phyloP scores from a whole-genome alignment of 1,140 invertebrate species.

The Holotrichia oblita region DNA sequence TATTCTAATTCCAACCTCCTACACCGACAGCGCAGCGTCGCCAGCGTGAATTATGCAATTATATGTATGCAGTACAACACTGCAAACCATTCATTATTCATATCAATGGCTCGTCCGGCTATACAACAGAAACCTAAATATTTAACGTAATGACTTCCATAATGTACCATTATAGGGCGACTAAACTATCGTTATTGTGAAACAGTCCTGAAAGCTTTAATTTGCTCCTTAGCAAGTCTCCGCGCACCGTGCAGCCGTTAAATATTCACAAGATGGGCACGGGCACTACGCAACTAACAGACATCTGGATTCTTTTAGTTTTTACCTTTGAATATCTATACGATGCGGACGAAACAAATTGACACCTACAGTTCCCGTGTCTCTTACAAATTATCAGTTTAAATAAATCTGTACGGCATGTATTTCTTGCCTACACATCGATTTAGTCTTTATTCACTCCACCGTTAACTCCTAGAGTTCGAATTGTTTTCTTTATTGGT shows the following conservation, averaged over 20 bases:
- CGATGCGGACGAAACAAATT: background rate
- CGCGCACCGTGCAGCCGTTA: background rate
- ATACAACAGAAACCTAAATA: slow-evolving; percentile 31
- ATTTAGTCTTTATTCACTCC: background rate
- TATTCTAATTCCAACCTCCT: background rate
- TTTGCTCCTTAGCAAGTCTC: slow-evolving; percentile 20
- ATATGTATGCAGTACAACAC: slow-evolving; percentile 25
- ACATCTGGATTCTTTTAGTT: background rate
- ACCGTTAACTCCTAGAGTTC: background rate
- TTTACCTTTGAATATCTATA: background rate
- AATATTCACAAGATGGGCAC: slow-evolving; percentile 28
- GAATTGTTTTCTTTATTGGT: slow-evolving; percentile 24
- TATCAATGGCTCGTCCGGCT: background rate
- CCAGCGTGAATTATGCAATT: slow-evolving; percentile 17
- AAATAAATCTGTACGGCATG: background rate
- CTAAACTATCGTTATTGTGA: slow-evolving; percentile 35
- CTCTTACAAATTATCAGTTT: background rate
- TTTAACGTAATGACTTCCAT: slow-evolving; percentile 25
- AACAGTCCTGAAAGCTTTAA: background rate
- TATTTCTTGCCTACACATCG: background rate
- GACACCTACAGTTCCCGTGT: too few relatives aligned
- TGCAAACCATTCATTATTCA: slow-evolving; percentile 26
- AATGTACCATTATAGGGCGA: slow-evolving; percentile 32
- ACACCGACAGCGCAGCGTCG: background rate
- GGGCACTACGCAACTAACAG: slow-evolving; percentile 15